These are phyloP conservation scores for Melanostigma gelatinosum DNA, from an alignment of 2,113 vertebrate species.

Conservation along the genomic window DNA sequence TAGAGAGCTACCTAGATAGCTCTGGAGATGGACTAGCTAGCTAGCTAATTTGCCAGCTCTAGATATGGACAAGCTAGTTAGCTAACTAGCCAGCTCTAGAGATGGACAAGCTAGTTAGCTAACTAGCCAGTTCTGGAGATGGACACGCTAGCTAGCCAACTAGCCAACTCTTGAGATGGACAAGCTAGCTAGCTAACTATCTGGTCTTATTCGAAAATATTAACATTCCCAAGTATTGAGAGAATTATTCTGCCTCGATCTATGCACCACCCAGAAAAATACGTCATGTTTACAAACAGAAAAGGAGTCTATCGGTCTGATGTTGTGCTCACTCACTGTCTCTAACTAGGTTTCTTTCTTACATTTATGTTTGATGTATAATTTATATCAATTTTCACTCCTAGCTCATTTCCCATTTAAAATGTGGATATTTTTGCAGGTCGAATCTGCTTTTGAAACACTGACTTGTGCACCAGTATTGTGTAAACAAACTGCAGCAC, in stretches of 20 bases:
- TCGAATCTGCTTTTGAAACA: constrained; percentile 4
- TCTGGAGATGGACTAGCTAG: background rate
- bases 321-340: background rate
- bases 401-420: background rate
- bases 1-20: background rate
- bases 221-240: no score
- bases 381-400: background rate
- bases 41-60: background rate
- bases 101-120: no score
- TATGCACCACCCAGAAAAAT: background rate
- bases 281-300: background rate
- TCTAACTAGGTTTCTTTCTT: background rate
- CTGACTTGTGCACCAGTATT: background rate
- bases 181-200: no score
- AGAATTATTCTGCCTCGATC: no score
- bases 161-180: no score
- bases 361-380: background rate
- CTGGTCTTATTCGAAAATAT: no score
- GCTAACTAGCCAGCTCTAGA: no score
- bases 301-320: background rate
- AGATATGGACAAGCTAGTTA: background rate
- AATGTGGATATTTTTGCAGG: background rate
- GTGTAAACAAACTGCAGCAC: background rate
- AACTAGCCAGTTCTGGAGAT: no score
- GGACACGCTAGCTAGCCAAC: no score